Base-by-base conservation (phyloP, 2,888 invertebrate genomes). In the Labia minor region DNA sequence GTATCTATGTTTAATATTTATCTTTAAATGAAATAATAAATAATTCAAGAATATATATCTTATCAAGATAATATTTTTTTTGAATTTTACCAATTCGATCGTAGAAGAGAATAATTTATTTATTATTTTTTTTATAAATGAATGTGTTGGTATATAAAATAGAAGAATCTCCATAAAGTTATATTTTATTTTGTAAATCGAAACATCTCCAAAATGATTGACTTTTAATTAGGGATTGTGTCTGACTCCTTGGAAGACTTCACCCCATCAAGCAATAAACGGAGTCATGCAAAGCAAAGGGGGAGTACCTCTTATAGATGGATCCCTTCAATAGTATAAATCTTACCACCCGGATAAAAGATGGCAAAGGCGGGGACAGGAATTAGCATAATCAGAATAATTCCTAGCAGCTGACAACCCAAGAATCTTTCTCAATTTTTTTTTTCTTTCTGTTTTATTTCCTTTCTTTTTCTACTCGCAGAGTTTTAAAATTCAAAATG, bases 301-400 rank as follows among this genome's bases (percentile, higher is more conserved):
- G 49, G 16, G 49, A 49, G 49, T 16, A 10, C 2, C 49, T 11
- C 14, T 11, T 16, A 16, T n/a, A n/a, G n/a, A 16, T 16, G 14
- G 49, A 11, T 11, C 49, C 49, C 49, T 49, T 49, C 49, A 16
- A 11, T 16, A 11, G 49, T 3, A 49, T 49, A 49, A 49, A 49
- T 49, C 49, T 49, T 49, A 16, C 49, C 49, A 49, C 49, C 49
- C 49, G 49, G 49, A 49, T 49, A 49, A 49, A 49, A 49, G 49
- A 49, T 49, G 49, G 49, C 49, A 16, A 16, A 49, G 49, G 49
- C 49, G 49, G 49, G 49, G 49, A 49, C 49, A 49, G 16, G 66
- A 69, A 70, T 70, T 70, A 70, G 70, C 70, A 70, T 68, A 70
- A 70, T 70, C 68, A 69, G 67, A 68, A 70, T 70, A 68, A 70